Evolutionary conservation across 2,888 invertebrate species (phyloP).

Genomic region (Laspeyria flexula): DNA sequence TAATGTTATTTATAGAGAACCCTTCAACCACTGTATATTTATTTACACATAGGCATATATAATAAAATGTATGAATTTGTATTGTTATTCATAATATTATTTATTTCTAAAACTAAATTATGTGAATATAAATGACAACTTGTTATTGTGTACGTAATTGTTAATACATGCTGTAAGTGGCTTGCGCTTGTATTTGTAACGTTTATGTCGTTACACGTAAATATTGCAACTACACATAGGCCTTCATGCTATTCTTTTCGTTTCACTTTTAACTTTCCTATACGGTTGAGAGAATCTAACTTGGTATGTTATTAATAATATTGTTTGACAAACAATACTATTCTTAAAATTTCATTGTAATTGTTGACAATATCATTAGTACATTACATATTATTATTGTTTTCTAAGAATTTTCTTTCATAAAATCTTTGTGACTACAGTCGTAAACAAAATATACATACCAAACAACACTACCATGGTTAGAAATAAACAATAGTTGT

Average conservation of each 20-base stretch:
- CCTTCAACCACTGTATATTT: too few species aligned
- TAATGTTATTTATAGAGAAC: too few species aligned
- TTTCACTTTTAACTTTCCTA: constrained; percentile 41
- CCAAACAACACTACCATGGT: neutral
- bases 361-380: too few species aligned
- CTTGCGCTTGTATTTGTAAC: constrained; percentile 3
- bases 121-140: too few species aligned
- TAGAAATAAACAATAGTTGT: constrained; percentile 3
- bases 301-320: neutral
- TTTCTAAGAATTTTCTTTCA: too few species aligned
- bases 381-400: too few species aligned
- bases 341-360: too few species aligned
- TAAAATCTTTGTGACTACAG: too few species aligned
- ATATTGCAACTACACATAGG: constrained; percentile 13
- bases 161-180: neutral
- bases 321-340: neutral
- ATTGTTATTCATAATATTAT: too few species aligned
- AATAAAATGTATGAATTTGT: too few species aligned
- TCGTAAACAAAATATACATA: neutral
- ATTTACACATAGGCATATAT: too few species aligned
- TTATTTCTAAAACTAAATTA: too few species aligned
- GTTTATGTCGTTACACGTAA: constrained; percentile 3
- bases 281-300: constrained; percentile 13
- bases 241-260: constrained; percentile 34
- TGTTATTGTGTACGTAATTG: constrained; percentile 1